Evolutionary conservation across 2,888 invertebrate genomes (phyloP).

Genomic region (Troglohyphantes excavatus): DNA sequence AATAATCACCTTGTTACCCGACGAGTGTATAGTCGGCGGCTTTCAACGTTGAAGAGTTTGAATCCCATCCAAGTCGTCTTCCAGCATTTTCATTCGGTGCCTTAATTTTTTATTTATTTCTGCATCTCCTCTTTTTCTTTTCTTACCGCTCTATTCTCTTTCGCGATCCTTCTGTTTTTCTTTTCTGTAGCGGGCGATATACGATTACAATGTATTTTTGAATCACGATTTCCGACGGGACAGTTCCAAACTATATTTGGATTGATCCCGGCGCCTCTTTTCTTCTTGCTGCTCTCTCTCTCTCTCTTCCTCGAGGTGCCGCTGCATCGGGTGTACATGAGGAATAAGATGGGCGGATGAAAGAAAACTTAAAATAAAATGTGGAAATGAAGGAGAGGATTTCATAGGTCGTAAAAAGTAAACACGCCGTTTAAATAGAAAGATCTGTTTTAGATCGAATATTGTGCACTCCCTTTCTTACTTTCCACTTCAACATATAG

Average conservation of each 20-base stretch:
- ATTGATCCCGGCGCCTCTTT: conserved; percentile 56
- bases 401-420: conserved; percentile 68
- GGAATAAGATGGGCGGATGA: conserved; percentile 39
- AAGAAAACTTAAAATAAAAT: conserved; percentile 37
- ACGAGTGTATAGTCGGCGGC: conserved; percentile 11
- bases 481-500: too few species aligned
- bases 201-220: conserved; percentile 78
- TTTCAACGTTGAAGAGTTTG: conserved; percentile 46
- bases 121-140: conserved; percentile 48
- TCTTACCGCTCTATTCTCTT: conserved; percentile 45
- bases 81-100: conserved; percentile 58
- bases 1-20: conserved; percentile 7
- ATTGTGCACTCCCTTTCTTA: too few species aligned
- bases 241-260: conserved; percentile 74
- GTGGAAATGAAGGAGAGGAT: conserved; percentile 53
- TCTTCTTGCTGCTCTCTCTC: neutral
- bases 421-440: conserved; percentile 57
- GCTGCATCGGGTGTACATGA: conserved; percentile 22
- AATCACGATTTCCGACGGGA: conserved; percentile 61
- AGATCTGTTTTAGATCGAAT: neutral
- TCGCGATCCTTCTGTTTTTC: conserved; percentile 60
- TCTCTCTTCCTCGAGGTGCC: conserved; percentile 7
- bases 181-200: conserved; percentile 57
- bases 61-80: conserved; percentile 70
- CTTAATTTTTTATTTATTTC: conserved; percentile 69